Conservation (phyloP, 2,797 vertebrate genomes). For the Erethizon dorsatum region DNA sequence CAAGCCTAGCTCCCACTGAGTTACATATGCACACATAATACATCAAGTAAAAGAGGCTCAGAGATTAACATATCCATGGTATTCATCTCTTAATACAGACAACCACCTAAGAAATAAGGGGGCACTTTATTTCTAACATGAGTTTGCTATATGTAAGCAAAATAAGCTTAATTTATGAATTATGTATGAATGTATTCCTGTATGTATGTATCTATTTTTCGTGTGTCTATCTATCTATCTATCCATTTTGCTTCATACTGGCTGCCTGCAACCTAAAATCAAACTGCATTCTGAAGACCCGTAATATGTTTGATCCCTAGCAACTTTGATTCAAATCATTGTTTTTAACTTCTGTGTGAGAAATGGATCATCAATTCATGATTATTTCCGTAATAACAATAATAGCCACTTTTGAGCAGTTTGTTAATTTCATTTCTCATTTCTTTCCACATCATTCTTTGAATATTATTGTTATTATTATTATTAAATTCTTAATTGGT, state of each 20-base stretch:
- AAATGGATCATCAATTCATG: neutral
- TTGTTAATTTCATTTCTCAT: constrained; percentile 8
- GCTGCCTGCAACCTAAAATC: constrained; percentile 24
- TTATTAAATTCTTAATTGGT: neutral
- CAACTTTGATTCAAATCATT: constrained; percentile 38
- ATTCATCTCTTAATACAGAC: constrained; percentile 23
- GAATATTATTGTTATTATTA: neutral
- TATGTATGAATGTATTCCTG: neutral
- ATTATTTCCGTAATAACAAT: neutral
- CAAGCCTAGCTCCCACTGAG: neutral
- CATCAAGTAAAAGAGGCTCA: constrained; percentile 29
- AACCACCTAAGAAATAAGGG: constrained; percentile 41
- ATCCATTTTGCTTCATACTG: neutral
- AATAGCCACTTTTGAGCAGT: constrained; percentile 17
- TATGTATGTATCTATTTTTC: neutral
- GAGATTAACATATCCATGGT: neutral
- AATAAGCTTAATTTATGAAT: constrained; percentile 14
- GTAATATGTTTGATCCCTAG: neutral
- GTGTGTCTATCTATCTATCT: neutral
- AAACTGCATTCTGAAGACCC: neutral
- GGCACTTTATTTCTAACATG: neutral
- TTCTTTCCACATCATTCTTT: neutral
- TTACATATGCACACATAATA: neutral
- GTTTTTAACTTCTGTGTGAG: constrained; percentile 43
- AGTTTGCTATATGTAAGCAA: constrained; percentile 29